Percentiles rank a stretch among this genome's conserved stretches.
Evolutionary conservation across 2,797 vertebrate genomes (phyloP).

Genomic region (Pelobates cultripes): DNA sequence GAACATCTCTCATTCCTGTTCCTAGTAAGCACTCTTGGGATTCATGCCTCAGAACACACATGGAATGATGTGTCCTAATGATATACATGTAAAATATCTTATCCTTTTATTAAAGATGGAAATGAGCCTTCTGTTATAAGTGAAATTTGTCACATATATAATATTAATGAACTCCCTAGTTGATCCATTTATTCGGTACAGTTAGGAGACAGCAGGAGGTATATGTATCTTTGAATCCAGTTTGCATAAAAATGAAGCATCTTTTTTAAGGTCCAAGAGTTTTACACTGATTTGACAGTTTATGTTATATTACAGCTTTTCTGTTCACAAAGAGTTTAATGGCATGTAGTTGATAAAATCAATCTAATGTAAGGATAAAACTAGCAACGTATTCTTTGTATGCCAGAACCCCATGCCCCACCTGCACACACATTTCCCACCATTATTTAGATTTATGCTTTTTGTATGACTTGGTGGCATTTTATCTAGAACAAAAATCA

Average conservation of each 20-base stretch:
- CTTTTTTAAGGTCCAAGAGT: background rate
- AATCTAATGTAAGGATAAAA: too few relatives aligned
- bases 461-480: too few relatives aligned
- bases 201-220: background rate
- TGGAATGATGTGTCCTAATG: background rate
- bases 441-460: too few relatives aligned
- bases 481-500: too few relatives aligned
- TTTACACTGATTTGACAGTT: background rate
- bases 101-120: background rate
- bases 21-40: background rate
- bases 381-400: too few relatives aligned
- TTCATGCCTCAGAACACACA: background rate
- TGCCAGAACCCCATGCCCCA: too few relatives aligned
- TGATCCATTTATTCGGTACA: background rate
- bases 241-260: background rate
- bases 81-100: background rate
- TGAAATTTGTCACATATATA: constrained; percentile 8
- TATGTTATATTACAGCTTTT: background rate
- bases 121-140: background rate
- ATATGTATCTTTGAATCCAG: background rate
- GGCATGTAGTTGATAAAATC: too few relatives aligned
- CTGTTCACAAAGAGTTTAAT: background rate
- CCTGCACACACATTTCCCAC: too few relatives aligned
- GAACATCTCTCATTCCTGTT: background rate
- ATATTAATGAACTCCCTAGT: background rate